Percentiles rank a stretch among this genome's conserved stretches.
Evolutionary conservation across 2,797 vertebrate species (phyloP).

Genomic region (Takifugu rubripes): DNA sequence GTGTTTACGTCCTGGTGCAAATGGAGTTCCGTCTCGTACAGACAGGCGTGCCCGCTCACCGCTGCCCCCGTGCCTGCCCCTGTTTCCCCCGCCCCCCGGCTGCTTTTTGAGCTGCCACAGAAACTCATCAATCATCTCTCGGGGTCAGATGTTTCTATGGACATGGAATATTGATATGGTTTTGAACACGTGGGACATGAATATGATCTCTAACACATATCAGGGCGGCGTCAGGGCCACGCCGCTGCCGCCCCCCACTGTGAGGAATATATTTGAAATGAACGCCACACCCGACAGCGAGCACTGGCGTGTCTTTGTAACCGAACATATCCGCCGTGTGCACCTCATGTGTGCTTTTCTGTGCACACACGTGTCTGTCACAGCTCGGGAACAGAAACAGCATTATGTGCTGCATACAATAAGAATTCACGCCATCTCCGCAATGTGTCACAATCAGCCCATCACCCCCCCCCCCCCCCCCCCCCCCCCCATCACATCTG

Average conservation of each 20-base stretch:
- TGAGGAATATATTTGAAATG: no score
- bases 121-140: constrained; percentile 70
- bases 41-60: constrained; percentile 49
- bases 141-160: constrained; percentile 57
- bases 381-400: constrained; percentile 45
- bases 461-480: constrained; percentile 42
- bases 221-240: constrained; percentile 40
- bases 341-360: constrained; percentile 11
- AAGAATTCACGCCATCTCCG: constrained; percentile 28
- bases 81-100: constrained; percentile 37
- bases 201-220: constrained; percentile 63
- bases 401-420: constrained; percentile 44
- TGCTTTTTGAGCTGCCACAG: constrained; percentile 49
- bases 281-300: not conserved
- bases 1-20: constrained; percentile 54
- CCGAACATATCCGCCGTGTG: not conserved
- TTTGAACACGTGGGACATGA: constrained; percentile 60
- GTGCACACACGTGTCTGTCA: constrained; percentile 21
- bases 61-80: constrained; percentile 41
- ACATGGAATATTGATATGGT: constrained; percentile 66
- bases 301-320: not conserved
- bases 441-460: constrained; percentile 46
- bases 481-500: constrained; percentile 36
- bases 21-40: constrained; percentile 51
- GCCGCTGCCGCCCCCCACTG: constrained; percentile 12